A percentile compares a stretch with the other conserved stretches of the same genome.
These are phyloP conservation scores for Tenthredo notha DNA, from an alignment of 2,888 invertebrate genomes.

Conservation along the genomic window DNA sequence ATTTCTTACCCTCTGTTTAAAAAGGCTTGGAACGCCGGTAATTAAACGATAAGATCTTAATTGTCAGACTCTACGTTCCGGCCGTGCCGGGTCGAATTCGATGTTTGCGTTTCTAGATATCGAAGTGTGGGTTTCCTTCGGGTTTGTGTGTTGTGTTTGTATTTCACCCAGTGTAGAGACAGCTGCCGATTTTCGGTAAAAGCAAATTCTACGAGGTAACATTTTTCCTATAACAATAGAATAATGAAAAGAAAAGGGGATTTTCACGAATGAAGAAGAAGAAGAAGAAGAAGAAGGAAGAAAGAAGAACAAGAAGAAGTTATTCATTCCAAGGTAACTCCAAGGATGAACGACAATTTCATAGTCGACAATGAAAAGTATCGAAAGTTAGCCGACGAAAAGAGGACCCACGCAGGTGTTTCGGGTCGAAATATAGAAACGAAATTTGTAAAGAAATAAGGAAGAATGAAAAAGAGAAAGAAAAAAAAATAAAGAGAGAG, in stretches of 20 bases:
- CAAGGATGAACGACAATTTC: constrained; percentile 41
- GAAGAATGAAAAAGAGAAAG: background rate
- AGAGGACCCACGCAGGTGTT: constrained; percentile 64
- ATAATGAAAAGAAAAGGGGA: constrained; percentile 35
- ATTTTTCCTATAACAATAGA: background rate
- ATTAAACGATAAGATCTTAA: constrained; percentile 74
- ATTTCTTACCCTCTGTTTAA: constrained; percentile 61
- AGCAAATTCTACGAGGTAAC: background rate
- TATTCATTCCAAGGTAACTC: background rate
- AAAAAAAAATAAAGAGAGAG: constrained; percentile 6
- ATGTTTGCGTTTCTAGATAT: constrained; percentile 37
- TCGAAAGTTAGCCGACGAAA: constrained; percentile 29
- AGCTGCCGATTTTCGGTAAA: constrained; percentile 15
- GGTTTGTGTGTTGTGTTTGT: background rate
- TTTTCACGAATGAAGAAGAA: constrained; percentile 8
- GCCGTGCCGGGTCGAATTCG: constrained; percentile 25
- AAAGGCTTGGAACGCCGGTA: constrained; percentile 58
- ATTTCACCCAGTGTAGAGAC: background rate
- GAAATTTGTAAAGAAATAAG: constrained; percentile 15
- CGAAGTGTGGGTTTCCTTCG: background rate
- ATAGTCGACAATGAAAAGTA: constrained; percentile 40
- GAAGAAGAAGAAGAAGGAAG: constrained; percentile 28
- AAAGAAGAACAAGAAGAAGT: background rate
- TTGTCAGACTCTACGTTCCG: constrained; percentile 61
- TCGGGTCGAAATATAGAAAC: constrained; percentile 54